Evolutionary conservation across 2,113 vertebrate genomes (phyloP).

Genomic region (Gyps fulvus): DNA sequence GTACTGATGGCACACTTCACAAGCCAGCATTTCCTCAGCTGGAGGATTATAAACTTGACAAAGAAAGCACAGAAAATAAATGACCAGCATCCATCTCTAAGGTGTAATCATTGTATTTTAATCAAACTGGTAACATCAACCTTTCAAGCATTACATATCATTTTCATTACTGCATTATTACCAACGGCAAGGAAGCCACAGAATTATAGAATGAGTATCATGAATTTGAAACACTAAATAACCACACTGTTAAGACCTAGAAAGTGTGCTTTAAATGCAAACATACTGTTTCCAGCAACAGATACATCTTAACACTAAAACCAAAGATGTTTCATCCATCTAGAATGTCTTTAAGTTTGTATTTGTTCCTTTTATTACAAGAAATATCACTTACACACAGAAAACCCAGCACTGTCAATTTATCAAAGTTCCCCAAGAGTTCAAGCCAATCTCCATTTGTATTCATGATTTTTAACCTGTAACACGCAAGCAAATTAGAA

Average conservation of each 20-base stretch:
- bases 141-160: not conserved
- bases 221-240: not conserved
- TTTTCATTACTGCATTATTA: slow-evolving; percentile 9
- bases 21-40: not conserved
- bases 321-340: not conserved
- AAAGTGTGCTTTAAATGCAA: not conserved
- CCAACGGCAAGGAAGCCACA: not conserved
- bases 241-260: not conserved
- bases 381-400: not conserved
- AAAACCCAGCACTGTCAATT: not conserved
- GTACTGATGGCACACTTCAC: not conserved
- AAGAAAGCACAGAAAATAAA: not conserved
- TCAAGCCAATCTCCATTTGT: not conserved
- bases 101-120: not conserved
- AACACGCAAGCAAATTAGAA: not conserved
- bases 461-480: not conserved
- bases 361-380: not conserved
- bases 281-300: not conserved
- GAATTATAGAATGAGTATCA: not conserved
- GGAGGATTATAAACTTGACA: not conserved
- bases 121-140: not conserved
- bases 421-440: not conserved
- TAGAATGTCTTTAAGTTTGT: not conserved
- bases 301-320: not conserved
- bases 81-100: not conserved